Conservation (phyloP, 1,140 invertebrate genomes). For the Eumaeus atala region DNA sequence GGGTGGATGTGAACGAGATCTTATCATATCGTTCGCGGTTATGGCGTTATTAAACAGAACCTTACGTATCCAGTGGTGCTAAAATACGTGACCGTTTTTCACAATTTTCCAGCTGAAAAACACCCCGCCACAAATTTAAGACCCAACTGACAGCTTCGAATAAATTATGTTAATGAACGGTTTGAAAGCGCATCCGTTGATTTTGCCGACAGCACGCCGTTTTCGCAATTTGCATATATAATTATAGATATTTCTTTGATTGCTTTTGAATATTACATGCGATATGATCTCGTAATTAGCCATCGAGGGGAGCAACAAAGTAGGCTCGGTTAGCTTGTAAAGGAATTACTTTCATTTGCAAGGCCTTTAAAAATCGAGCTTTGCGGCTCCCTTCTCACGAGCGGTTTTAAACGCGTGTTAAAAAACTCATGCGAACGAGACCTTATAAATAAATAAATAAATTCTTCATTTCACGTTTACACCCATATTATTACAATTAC, state of each 20-base stretch:
- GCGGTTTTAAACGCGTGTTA: too few relatives aligned
- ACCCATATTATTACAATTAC: too few relatives aligned
- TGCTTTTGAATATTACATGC: slow-evolving; percentile 12
- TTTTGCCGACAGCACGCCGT: slow-evolving; percentile 48
- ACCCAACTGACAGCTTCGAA: slow-evolving; percentile 60
- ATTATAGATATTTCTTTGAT: slow-evolving; percentile 34
- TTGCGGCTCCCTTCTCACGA: too few relatives aligned
- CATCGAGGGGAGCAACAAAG: neutral
- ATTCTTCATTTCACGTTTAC: too few relatives aligned
- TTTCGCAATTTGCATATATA: slow-evolving; percentile 54
- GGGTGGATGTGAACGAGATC: slow-evolving; percentile 46
- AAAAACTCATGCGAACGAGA: too few relatives aligned
- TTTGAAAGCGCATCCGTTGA: slow-evolving; percentile 66
- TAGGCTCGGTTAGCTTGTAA: too few relatives aligned
- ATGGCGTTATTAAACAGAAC: slow-evolving; percentile 60
- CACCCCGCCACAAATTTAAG: slow-evolving; percentile 65
- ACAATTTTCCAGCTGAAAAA: slow-evolving; percentile 51
- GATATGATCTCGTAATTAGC: slow-evolving; percentile 7
- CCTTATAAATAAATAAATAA: too few relatives aligned
- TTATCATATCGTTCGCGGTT: slow-evolving; percentile 45
- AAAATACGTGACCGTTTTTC: slow-evolving; percentile 60
- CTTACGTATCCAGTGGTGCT: slow-evolving; percentile 46
- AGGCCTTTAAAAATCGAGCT: too few relatives aligned
- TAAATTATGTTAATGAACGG: slow-evolving; percentile 72
- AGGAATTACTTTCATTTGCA: neutral